phyloP scores from a whole-genome alignment of 1,140 invertebrate species.

The Nephila pilipes region DNA sequence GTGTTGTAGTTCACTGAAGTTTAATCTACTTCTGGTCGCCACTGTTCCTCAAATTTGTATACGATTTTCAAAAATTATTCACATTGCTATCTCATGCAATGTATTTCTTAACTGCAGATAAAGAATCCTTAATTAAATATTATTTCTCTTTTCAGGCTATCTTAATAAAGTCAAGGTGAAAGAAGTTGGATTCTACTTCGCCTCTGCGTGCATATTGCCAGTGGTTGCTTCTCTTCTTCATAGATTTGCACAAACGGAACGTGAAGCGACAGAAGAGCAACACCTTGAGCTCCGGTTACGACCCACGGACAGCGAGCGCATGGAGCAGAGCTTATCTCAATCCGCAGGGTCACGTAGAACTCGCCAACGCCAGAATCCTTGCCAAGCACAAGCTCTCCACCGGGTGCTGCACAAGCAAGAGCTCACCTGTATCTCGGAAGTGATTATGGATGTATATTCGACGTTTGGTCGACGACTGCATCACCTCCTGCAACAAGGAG shows the following conservation, averaged over 20 bases:
- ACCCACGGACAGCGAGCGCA: constrained; percentile 21
- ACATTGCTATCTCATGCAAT: too few species aligned
- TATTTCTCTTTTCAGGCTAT: constrained; percentile 84
- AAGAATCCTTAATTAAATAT: not conserved
- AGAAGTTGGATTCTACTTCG: constrained; percentile 90
- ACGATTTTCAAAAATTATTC: too few species aligned
- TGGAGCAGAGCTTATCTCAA: constrained; percentile 29
- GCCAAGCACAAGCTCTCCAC: constrained; percentile 82
- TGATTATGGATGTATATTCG: constrained; percentile 77
- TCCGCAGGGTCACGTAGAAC: constrained; percentile 47
- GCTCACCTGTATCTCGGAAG: constrained; percentile 91
- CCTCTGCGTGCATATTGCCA: constrained; percentile 89
- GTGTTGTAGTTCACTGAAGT: too few species aligned
- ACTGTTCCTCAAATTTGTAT: too few species aligned
- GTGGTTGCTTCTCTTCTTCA: constrained; percentile 89
- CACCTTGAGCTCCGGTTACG: constrained; percentile 78
- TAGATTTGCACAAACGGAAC: constrained; percentile 88
- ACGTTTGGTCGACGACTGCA: constrained; percentile 87
- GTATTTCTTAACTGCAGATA: too few species aligned
- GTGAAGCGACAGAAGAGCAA: constrained; percentile 81
- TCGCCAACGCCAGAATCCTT: constrained; percentile 40
- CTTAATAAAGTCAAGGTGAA: constrained; percentile 88
- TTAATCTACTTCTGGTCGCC: too few species aligned
- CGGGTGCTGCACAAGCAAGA: constrained; percentile 84
- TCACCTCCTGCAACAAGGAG: constrained; percentile 90